Evolutionary conservation across 2,113 vertebrate species (phyloP), one percentile per base, ranked within the genome.

Genomic region (Circaetus gallicus): DNA sequence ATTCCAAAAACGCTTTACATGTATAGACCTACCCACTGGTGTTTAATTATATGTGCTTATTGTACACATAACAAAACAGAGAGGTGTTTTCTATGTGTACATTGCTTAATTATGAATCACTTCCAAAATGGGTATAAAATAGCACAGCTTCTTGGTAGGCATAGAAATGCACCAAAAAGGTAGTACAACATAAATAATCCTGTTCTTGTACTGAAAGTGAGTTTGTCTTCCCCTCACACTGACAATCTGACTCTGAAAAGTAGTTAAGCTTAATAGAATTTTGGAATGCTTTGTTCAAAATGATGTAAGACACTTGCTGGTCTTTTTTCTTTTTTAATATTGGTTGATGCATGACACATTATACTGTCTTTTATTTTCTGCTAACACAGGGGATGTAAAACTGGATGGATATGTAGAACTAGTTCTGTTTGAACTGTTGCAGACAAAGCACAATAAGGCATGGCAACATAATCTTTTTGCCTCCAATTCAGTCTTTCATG

Each of bases 251-350:
- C 42, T 79, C 38, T 70, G 58, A 49, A 55, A 77, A 70, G 32
- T 53, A 89, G 52, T 72, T 73, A 87, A 90, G 34, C 69, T 78
- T 78, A 90, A 69, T 38, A 80, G 36, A 36, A 29, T 83, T 93
- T 86, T 70, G 36, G 45, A 95, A 79, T 47, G 40, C 36, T 88
- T 77, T 95, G 28, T 95, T 95, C 67, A 65, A 72, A 81, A 26
- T 43, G 4, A 56, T 62, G 34, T 70, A 53, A 90, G 85, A 63
- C 20, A 7, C 34, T 86, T 92, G 21, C 31, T 42, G 17, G 13
- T 85, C 66, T 92, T 55, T 83, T 43, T 42, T 42, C 29, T 36
- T n/a, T 82, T 82, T 63, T 55, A 90, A 32, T 86, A 86, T 16
- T 70, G 34, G 40, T 56, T 95, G 82, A 62, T 73, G n/a, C 11